Conservation (phyloP, 2,113 vertebrate species). For the Ictalurus furcatus region DNA sequence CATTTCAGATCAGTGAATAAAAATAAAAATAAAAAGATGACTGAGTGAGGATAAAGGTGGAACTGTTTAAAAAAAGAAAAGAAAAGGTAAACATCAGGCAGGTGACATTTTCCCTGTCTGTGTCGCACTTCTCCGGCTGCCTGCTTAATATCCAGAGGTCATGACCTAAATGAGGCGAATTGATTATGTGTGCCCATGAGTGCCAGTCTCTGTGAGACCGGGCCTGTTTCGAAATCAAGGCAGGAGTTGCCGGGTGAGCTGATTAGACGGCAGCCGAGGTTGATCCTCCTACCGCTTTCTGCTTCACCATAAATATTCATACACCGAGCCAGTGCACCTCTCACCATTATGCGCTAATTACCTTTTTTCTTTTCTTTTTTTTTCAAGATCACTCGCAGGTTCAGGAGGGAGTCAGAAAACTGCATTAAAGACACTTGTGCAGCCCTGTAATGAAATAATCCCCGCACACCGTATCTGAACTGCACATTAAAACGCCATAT, state of each 20-base stretch:
- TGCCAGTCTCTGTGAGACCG: conserved; percentile 63
- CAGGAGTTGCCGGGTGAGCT: conserved; percentile 56
- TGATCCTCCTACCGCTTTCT: conserved; percentile 71
- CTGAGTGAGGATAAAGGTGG: not conserved
- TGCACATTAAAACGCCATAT: conserved; percentile 22
- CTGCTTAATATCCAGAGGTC: conserved; percentile 66
- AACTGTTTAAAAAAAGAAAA: not conserved
- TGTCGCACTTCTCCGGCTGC: conserved; percentile 40
- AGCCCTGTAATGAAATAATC: conserved; percentile 26
- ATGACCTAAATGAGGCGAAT: conserved; percentile 69
- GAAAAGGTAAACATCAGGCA: conserved; percentile 20
- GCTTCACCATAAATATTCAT: conserved; percentile 76
- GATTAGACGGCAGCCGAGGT: conserved; percentile 72
- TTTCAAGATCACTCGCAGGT: conserved; percentile 56
- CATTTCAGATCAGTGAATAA: not conserved
- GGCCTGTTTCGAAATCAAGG: conserved; percentile 67
- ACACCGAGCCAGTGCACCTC: conserved; percentile 60
- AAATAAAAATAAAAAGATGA: not conserved
- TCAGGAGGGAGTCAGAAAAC: conserved; percentile 10
- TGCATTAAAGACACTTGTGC: conserved; percentile 4
- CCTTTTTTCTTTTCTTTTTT: not conserved
- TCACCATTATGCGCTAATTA: conserved; percentile 44
- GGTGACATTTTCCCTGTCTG: conserved; percentile 3
- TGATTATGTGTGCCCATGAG: conserved; percentile 71
- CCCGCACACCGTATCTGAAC: not conserved